Base-by-base conservation (phyloP, 2,113 vertebrate genomes). In the Pseudorasbora parva region DNA sequence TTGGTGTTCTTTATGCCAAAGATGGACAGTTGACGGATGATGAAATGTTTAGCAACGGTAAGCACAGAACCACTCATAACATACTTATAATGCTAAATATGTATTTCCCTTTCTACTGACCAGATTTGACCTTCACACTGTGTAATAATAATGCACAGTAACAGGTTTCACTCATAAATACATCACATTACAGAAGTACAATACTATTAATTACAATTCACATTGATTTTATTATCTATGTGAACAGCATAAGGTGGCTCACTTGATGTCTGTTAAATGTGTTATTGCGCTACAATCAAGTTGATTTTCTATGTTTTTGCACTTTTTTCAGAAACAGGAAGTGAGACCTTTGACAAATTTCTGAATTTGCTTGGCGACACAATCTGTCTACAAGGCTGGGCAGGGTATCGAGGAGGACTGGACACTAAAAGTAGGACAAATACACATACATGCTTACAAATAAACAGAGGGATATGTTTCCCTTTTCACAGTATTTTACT, bases 41-140 rank as follows among this genome's bases (percentile, higher is more conserved):
- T 45, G 98, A 99, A 90, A 99, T 99, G 98, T 98, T 99, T 88
- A 98, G 98, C 91, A 99, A 99, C 0, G 97, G 98, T 99, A 91
- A 96, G 93, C 2, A 47, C 59, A 81, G 15, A 43, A 23, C 15
- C 21, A 7, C 51, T 57, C 23, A 2, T 33, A 57, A 54, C 15
- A 54, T 33, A 5, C 12, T n/a, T 54, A 10, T 49, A 71, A 71
- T 71, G 5, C 68, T 45, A 71, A 71, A 71, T 71, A 71, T 71
- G 23, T 14, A 0, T 9, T 37, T 68, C 3, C 11, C 30, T 68
- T 66, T 66, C 62, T 66, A 33, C 23, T 62, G 25, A 8, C 27
- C 17, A 30, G 7, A 64, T 33, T 30, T 19, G 8, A 23, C 19
- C 8, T 11, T 12, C 25, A 64, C 60, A 8, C 1, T 41, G 19